A percentile compares a stretch with the other conserved stretches of the same genome.
Conservation (phyloP, 2,113 vertebrate species). For the Ictalurus punctatus region DNA sequence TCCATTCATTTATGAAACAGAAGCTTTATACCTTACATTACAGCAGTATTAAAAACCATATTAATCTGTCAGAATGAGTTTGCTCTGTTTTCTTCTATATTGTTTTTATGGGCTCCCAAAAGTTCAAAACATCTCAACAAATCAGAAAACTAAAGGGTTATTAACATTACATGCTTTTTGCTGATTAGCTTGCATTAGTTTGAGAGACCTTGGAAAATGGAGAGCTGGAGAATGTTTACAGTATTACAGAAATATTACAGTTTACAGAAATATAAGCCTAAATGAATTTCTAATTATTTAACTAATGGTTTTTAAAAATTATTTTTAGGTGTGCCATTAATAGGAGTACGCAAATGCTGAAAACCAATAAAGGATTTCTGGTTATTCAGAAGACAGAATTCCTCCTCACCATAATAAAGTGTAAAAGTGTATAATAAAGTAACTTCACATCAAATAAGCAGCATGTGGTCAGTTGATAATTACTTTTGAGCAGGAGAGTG, state of each 20-base stretch:
- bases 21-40: not conserved
- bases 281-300: not conserved
- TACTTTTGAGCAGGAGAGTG: slow-evolving; percentile 91
- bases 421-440: not conserved
- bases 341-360: not conserved
- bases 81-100: not conserved
- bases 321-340: not conserved
- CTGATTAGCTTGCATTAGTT: not conserved
- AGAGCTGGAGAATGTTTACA: not conserved
- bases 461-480: slow-evolving; percentile 39
- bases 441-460: not conserved
- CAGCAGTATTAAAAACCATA: not conserved
- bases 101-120: not conserved
- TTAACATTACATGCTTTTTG: not conserved
- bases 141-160: not conserved
- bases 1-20: not conserved
- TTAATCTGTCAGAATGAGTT: not conserved
- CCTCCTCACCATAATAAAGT: not conserved
- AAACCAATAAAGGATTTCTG: not conserved
- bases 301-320: not conserved
- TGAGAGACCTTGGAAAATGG: not conserved
- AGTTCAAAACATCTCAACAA: not conserved
- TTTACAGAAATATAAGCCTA: not conserved
- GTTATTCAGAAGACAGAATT: not conserved
- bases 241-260: no score